Conservation (phyloP, 2,113 vertebrate genomes). For the Colinus virginianus region DNA sequence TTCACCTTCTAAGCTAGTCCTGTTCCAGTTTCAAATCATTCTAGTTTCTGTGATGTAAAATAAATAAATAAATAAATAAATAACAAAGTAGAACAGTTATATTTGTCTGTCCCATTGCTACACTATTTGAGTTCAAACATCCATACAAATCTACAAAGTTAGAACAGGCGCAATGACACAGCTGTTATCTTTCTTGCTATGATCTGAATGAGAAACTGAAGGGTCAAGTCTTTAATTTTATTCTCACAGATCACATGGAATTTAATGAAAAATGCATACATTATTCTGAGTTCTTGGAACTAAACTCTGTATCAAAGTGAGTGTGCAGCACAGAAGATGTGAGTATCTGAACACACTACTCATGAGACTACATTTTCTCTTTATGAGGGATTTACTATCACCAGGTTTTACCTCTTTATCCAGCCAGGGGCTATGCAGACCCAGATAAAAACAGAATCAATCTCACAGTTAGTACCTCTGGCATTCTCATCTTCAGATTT, state of each 20-base stretch:
- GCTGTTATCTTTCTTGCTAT: background rate
- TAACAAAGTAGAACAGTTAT: background rate
- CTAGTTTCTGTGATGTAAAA: background rate
- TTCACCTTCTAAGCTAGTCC: background rate
- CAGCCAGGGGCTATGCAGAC: background rate
- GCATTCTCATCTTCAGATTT: background rate
- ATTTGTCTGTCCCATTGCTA: background rate
- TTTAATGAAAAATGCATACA: background rate
- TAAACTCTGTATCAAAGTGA: background rate
- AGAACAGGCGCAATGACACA: background rate
- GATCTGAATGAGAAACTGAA: background rate
- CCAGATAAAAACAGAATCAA: background rate
- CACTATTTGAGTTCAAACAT: background rate
- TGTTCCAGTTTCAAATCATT: accelerated
- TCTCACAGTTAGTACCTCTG: background rate
- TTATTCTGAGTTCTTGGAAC: background rate
- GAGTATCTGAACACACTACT: background rate
- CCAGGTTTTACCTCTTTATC: background rate
- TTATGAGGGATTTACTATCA: background rate
- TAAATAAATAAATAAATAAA: background rate
- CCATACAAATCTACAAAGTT: accelerated
- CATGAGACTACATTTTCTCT: background rate
- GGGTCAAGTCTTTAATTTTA: background rate
- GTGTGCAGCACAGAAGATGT: background rate
- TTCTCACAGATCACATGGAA: background rate